These are phyloP conservation scores for Sphyrna mokarran DNA, from an alignment of 2,113 vertebrate species.

Conservation along the genomic window DNA sequence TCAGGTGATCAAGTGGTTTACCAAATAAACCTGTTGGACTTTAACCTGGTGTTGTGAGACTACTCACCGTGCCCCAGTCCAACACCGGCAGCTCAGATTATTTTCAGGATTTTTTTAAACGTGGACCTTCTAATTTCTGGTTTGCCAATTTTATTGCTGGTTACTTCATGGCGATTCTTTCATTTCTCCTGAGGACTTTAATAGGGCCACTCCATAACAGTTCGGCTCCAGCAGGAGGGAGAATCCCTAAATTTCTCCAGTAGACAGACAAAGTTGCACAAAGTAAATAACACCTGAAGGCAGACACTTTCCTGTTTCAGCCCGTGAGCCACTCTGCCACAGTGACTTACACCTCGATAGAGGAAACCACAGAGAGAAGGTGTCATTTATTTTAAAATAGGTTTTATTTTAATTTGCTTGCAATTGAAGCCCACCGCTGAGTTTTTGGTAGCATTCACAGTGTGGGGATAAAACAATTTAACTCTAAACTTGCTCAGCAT, in stretches of 20 bases:
- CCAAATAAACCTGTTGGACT: too few species aligned
- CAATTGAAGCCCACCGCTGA: slow-evolving; percentile 87
- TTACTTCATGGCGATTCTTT: too few species aligned
- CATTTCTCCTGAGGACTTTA: not conserved
- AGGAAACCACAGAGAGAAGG: slow-evolving; percentile 55
- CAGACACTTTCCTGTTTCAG: not conserved
- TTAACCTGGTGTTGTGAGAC: too few species aligned
- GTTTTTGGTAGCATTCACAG: slow-evolving; percentile 58
- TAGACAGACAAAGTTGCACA: not conserved
- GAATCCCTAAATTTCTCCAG: not conserved
- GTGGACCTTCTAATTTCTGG: not conserved
- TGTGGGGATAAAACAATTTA: slow-evolving; percentile 50
- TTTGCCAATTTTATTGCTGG: not conserved
- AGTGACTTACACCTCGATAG: not conserved
- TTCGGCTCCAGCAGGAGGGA: not conserved
- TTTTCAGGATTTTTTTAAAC: not conserved
- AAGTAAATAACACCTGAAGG: not conserved
- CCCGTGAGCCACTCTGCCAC: not conserved
- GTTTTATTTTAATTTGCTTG: slow-evolving; percentile 78
- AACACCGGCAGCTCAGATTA: too few species aligned
- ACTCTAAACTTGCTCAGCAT: slow-evolving; percentile 71
- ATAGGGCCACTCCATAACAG: not conserved
- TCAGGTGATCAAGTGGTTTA: too few species aligned
- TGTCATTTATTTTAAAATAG: slow-evolving; percentile 98
- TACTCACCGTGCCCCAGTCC: too few species aligned